phyloP scores from a whole-genome alignment of 2,797 vertebrate genomes.

The Discoglossus pictus region DNA sequence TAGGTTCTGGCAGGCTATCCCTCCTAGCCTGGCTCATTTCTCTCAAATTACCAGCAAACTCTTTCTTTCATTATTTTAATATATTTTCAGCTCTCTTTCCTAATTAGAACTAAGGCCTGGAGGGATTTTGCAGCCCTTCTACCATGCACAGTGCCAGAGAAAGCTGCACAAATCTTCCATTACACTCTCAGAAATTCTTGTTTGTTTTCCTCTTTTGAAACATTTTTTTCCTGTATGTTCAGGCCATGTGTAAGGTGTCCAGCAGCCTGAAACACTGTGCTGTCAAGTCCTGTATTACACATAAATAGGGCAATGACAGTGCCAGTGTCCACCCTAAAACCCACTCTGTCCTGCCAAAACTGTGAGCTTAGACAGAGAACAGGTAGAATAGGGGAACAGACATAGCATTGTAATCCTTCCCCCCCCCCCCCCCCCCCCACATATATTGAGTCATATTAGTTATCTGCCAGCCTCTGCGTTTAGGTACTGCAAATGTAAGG shows the following conservation, averaged over 20 bases:
- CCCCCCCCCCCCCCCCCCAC: too few species aligned
- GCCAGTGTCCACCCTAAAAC: slow-evolving; percentile 40
- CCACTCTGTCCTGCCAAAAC: slow-evolving; percentile 34
- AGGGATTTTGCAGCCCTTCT: slow-evolving; percentile 40
- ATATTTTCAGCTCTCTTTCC: slow-evolving; percentile 47
- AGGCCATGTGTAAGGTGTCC: slow-evolving; percentile 34
- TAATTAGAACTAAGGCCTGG: slow-evolving; percentile 49
- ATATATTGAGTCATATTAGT: slow-evolving; percentile 8
- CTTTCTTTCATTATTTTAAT: slow-evolving; percentile 46
- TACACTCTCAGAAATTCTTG: slow-evolving; percentile 29
- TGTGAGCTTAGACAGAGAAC: slow-evolving; percentile 26
- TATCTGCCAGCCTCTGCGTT: slow-evolving; percentile 9
- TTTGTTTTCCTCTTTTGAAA: slow-evolving; percentile 44
- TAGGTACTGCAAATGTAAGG: slow-evolving; percentile 18
- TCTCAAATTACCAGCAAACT: slow-evolving; percentile 48
- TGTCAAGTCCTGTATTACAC: slow-evolving; percentile 34
- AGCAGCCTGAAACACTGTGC: slow-evolving; percentile 22
- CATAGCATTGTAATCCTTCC: slow-evolving; percentile 9
- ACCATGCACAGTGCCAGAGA: slow-evolving; percentile 43
- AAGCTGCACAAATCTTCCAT: slow-evolving; percentile 45
- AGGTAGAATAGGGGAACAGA: slow-evolving; percentile 28
- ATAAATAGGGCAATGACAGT: slow-evolving; percentile 34
- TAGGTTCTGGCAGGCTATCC: slow-evolving; percentile 39
- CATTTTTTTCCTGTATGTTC: slow-evolving; percentile 28
- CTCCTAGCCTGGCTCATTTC: slow-evolving; percentile 40